phyloP scores from a whole-genome alignment of 2,888 invertebrate species.

The Dastarcus helophoroides region DNA sequence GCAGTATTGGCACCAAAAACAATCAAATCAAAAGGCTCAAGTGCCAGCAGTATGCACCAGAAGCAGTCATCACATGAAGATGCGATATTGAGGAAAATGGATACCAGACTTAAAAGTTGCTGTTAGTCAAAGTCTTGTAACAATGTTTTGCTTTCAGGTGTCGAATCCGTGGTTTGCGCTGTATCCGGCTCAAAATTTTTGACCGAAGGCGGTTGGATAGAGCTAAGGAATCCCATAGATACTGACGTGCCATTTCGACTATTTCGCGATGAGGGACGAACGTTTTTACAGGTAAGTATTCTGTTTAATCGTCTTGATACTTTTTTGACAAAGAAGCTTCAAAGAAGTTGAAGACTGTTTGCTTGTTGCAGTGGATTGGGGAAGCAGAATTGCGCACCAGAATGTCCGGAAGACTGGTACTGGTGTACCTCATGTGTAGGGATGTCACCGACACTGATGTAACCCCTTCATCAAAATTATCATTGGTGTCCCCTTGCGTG shows the following conservation, averaged over 20 bases:
- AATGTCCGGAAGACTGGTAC: slow-evolving; percentile 71
- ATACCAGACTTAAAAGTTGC: background rate
- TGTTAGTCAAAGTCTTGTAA: no score
- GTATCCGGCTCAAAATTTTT: slow-evolving; percentile 77
- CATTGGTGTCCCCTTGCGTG: slow-evolving; percentile 73
- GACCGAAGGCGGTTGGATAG: slow-evolving; percentile 66
- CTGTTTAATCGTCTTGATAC: no score
- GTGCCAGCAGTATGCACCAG: no score
- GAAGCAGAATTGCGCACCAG: slow-evolving; percentile 62
- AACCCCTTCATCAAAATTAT: slow-evolving; percentile 35
- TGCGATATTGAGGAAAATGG: background rate
- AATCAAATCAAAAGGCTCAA: no score
- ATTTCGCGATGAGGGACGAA: slow-evolving; percentile 69
- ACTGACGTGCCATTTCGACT: slow-evolving; percentile 71
- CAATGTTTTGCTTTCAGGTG: slow-evolving; percentile 41
- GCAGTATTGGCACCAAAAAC: no score
- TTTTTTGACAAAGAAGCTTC: no score
- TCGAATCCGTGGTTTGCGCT: slow-evolving; percentile 71
- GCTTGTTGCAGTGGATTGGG: slow-evolving; percentile 68
- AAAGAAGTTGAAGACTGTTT: no score
- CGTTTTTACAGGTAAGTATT: slow-evolving; percentile 61
- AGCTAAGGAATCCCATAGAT: slow-evolving; percentile 63
- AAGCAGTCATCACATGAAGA: no score
- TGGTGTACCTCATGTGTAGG: slow-evolving; percentile 69
- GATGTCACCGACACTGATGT: slow-evolving; percentile 42